Percentiles rank a stretch among this genome's conserved stretches.
These are phyloP conservation scores for Leptinotarsa texana DNA, from an alignment of 1,140 invertebrate species.

Conservation along the genomic window DNA sequence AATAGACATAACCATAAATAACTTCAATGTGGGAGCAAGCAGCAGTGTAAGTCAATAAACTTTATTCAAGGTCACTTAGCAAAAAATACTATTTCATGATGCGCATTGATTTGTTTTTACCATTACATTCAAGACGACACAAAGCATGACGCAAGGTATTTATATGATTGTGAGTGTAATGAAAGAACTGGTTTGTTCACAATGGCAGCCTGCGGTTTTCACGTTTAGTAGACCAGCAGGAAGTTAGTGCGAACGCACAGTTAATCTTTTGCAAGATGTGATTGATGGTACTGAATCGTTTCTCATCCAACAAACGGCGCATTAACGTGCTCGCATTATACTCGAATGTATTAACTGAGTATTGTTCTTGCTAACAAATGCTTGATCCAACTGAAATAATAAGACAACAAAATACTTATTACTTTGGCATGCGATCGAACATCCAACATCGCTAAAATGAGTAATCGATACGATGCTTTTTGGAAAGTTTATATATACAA, in stretches of 20 bases:
- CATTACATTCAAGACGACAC: background rate
- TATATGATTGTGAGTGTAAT: slow-evolving; percentile 42
- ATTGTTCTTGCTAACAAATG: background rate
- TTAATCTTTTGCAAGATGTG: slow-evolving; percentile 39
- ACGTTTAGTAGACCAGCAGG: slow-evolving; percentile 45
- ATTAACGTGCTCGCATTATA: background rate
- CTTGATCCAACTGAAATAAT: no score
- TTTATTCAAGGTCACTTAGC: background rate
- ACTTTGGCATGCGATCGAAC: no score
- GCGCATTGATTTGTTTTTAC: background rate
- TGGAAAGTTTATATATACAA: no score
- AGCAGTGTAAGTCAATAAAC: background rate
- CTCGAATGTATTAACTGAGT: background rate
- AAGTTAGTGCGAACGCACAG: slow-evolving; percentile 37
- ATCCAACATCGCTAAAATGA: no score
- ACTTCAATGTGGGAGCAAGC: no score
- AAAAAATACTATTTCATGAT: background rate
- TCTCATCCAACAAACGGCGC: background rate
- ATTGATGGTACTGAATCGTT: slow-evolving; percentile 32
- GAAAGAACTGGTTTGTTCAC: slow-evolving; percentile 42
- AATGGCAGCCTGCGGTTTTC: slow-evolving; percentile 40
- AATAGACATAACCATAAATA: no score
- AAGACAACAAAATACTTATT: no score
- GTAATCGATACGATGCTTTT: no score
- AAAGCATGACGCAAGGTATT: slow-evolving; percentile 28